These are phyloP conservation scores for Odontesthes bonariensis DNA, from an alignment of 2,113 vertebrate genomes.

Conservation along the genomic window DNA sequence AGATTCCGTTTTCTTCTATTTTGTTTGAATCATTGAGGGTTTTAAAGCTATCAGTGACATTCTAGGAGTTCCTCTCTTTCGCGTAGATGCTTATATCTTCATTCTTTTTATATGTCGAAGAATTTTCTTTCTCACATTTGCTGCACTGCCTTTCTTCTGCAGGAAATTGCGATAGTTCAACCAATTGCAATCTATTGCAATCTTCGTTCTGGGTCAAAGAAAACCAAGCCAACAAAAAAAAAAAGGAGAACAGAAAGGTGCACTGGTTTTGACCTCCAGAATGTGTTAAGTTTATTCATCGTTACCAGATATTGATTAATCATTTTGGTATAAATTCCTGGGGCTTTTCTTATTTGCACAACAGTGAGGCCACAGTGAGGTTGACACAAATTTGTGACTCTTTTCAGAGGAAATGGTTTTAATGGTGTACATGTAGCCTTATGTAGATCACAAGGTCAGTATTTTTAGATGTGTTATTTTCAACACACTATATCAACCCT, in stretches of 20 bases:
- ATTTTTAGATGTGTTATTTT: not conserved
- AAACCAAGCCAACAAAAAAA: not conserved
- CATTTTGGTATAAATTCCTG: not conserved
- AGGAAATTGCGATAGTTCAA: conserved; percentile 3
- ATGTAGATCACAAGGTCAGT: too few species aligned
- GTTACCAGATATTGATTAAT: not conserved
- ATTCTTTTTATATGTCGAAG: too few species aligned
- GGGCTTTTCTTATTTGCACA: not conserved
- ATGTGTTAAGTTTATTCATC: not conserved
- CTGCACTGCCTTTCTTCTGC: not conserved
- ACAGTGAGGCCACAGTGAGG: not conserved
- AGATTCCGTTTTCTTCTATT: too few species aligned
- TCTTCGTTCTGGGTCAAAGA: not conserved
- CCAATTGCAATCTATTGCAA: conserved; percentile 20
- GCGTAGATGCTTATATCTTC: too few species aligned
- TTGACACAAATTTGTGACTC: not conserved
- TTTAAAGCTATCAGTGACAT: too few species aligned
- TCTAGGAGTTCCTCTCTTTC: too few species aligned
- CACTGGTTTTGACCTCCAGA: not conserved
- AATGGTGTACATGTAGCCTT: too few species aligned
- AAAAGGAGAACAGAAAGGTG: conserved; percentile 28
- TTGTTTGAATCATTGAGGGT: too few species aligned
- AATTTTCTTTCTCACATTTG: too few species aligned
- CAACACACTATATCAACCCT: too few species aligned
- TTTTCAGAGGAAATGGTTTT: too few species aligned